Evolutionary conservation across 2,888 invertebrate species (phyloP), one percentile per base, ranked within the genome.

Genomic region (Hyles lineata): DNA sequence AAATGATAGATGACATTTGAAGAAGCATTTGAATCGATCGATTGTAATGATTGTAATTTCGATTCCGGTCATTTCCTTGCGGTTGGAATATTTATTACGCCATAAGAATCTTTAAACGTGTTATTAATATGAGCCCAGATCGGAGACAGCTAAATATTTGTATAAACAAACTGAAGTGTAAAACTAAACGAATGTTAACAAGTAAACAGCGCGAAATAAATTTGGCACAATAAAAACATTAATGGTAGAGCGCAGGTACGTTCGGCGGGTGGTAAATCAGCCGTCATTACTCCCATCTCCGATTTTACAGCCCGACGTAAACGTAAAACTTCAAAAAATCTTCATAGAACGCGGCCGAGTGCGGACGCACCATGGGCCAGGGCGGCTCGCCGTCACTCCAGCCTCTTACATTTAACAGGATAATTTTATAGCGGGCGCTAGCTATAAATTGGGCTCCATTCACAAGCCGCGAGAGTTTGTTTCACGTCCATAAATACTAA

Each of bases 401-500:
- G 74, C 84, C 86, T 77, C 82, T 87, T 81, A 77, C 82, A 89
- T 83, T 86, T 85, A 83, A 84, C 86, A 85, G 85, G 83, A 79
- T 79, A 85, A 85, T 84, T 82, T 87, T 85, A 88, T 84, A 85
- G 89, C 90, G 88, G 88, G 89, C 89, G 89, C 90, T 90, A 86
- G 88, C 85, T 90, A 89, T 93, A 93, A 93, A 93, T 93, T 88
- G 89, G 83, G 87, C 82, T 91, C 87, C 92, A 93, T 93, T 92
- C 92, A 93, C 91, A 85, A 86, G 85, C 83, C 85, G 83, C 84
- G 83, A 86, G 84, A 87, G 89, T 90, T 90, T 92, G 92, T 90
- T 91, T 90, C 90, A 85, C 88, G 88, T 85, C 90, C 91, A 93
- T 93, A 94, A 94, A 93, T 93, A 93, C 93, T 90, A 93, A 93